phyloP scores from a whole-genome alignment of 2,888 invertebrate genomes.

The Anagyrus pseudococci region DNA sequence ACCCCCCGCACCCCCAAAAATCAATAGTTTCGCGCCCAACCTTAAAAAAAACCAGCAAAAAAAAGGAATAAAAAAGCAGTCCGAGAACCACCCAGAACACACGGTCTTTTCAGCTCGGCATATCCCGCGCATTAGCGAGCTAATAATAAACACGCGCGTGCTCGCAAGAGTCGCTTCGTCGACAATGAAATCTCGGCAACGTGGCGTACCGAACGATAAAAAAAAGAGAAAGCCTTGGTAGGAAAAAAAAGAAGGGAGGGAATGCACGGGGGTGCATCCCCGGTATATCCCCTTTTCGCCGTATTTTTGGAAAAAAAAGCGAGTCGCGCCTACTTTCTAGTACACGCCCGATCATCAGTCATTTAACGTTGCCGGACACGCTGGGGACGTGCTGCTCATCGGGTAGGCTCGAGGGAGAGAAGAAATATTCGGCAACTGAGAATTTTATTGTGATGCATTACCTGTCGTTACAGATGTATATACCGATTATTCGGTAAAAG shows the following conservation, averaged over 20 bases:
- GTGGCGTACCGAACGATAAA: not conserved
- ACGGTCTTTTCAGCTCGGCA: too few relatives aligned
- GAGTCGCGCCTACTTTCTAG: slow-evolving; percentile 23
- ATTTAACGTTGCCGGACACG: not conserved
- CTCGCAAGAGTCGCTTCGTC: too few relatives aligned
- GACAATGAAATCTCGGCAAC: slow-evolving; percentile 31
- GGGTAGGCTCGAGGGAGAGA: not conserved
- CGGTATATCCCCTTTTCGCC: slow-evolving; percentile 29
- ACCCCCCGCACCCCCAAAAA: too few relatives aligned
- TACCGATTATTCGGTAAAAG: too few relatives aligned
- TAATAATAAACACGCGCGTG: slow-evolving; percentile 34
- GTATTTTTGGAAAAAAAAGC: slow-evolving; percentile 32
- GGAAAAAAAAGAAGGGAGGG: slow-evolving; percentile 7
- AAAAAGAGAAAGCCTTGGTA: slow-evolving; percentile 2
- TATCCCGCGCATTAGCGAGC: slow-evolving; percentile 28
- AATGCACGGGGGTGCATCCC: slow-evolving; percentile 11
- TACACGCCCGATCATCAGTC: not conserved
- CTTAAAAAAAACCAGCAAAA: too few relatives aligned
- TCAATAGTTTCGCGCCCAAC: too few relatives aligned
- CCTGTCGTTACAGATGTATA: slow-evolving; percentile 45
- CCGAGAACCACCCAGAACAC: too few relatives aligned
- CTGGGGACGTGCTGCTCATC: not conserved
- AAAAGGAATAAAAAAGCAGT: too few relatives aligned
- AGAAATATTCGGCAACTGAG: slow-evolving; percentile 44
- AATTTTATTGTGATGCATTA: slow-evolving; percentile 60